Conservation (phyloP, 2,113 vertebrate genomes). For the Neolamprologus sp. region DNA sequence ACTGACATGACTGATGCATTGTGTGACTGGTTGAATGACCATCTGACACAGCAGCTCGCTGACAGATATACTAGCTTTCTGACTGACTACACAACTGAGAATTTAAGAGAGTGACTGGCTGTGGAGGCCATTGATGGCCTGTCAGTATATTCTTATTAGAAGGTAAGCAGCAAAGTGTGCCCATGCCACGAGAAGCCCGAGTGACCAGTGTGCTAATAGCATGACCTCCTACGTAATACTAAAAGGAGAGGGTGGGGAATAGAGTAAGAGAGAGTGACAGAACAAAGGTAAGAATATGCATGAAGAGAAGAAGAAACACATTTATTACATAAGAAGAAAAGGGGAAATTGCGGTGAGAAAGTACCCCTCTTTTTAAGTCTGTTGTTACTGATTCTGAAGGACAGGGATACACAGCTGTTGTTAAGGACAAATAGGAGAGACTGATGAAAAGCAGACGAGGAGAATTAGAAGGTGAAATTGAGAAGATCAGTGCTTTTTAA, state of each 20-base stretch:
- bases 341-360: not conserved
- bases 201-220: conserved; percentile 4
- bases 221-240: not conserved
- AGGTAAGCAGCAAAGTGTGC: not conserved
- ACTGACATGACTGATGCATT: conserved; percentile 2
- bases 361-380: not conserved
- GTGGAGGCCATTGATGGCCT: not conserved
- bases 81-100: not conserved
- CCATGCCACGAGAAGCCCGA: not conserved
- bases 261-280: not conserved
- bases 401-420: not conserved
- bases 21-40: not conserved
- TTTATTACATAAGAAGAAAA: not conserved
- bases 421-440: not conserved
- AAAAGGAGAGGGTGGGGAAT: not conserved
- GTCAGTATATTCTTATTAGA: not conserved
- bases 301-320: not conserved
- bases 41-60: conserved; percentile 5
- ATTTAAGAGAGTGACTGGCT: not conserved
- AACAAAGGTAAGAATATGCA: not conserved
- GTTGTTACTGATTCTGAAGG: not conserved
- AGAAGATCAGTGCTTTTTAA: not conserved
- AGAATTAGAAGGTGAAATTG: not conserved
- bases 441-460: not conserved
- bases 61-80: not conserved